Percentiles rank a stretch among this genome's conserved stretches.
These are phyloP conservation scores for Brienomyrus longianalis DNA, from an alignment of 2,113 vertebrate genomes.

Conservation along the genomic window DNA sequence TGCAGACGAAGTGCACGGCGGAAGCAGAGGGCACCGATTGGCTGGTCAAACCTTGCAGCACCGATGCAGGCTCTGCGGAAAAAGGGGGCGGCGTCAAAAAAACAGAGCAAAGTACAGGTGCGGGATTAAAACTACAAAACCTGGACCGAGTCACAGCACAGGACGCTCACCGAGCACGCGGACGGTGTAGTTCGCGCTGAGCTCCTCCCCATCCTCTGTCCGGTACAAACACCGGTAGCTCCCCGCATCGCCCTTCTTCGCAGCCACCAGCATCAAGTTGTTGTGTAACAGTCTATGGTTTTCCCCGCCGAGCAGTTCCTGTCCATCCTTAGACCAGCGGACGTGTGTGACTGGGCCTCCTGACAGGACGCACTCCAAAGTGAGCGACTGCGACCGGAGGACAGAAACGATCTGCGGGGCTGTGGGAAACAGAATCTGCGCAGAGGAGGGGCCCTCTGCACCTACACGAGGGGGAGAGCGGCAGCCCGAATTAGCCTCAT, in stretches of 20 bases:
- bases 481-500: not conserved
- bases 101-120: not conserved
- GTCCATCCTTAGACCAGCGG: conserved; percentile 72
- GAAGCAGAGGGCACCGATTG: conserved; percentile 50
- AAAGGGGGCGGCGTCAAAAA: not conserved
- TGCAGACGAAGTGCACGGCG: conserved; percentile 62
- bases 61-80: conserved; percentile 61
- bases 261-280: conserved; percentile 63
- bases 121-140: not conserved
- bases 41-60: conserved; percentile 60
- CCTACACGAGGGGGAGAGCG: conserved; percentile 41
- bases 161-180: conserved; percentile 71
- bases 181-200: conserved; percentile 71
- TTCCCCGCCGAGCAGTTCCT: conserved; percentile 34
- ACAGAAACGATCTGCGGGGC: conserved; percentile 49
- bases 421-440: conserved; percentile 67
- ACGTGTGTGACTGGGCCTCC: conserved; percentile 45
- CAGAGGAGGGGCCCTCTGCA: conserved; percentile 34
- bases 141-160: not conserved
- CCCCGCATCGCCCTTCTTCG: conserved; percentile 60
- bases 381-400: conserved; percentile 60
- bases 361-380: conserved; percentile 76
- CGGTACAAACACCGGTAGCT: conserved; percentile 73
- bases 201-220: conserved; percentile 39
- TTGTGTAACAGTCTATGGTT: conserved; percentile 53